Percentiles rank a stretch among this genome's conserved stretches.
phyloP scores from a whole-genome alignment of 2,113 vertebrate species.

The Crotalus helleri region DNA sequence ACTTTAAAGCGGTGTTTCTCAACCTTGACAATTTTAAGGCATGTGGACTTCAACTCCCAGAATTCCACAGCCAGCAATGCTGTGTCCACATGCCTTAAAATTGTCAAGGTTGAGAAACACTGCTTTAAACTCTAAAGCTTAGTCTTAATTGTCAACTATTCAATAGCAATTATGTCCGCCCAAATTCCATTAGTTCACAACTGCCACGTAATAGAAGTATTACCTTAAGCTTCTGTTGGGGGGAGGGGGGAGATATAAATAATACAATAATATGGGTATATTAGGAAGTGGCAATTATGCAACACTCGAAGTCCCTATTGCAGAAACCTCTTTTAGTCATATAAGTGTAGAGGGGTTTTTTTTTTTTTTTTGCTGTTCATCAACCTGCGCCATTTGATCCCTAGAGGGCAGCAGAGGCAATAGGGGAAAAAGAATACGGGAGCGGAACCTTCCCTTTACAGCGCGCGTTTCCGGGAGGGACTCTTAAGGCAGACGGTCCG shows the following conservation, averaged over 20 bases:
- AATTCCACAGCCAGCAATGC: no score
- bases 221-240: neutral
- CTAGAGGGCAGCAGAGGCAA: neutral
- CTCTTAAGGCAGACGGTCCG: neutral
- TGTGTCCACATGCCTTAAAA: no score
- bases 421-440: neutral
- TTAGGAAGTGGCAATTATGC: neutral
- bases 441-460: conserved; percentile 14
- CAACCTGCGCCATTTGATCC: neutral
- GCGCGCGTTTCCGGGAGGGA: neutral
- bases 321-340: neutral
- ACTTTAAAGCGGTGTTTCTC: neutral
- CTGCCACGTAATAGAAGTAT: neutral
- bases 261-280: neutral
- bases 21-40: no score
- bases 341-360: no score
- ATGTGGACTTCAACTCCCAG: no score
- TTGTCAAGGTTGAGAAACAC: no score
- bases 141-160: neutral
- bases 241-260: neutral
- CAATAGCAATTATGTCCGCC: neutral
- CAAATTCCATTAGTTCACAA: neutral
- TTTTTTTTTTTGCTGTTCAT: neutral
- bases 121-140: neutral
- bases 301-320: neutral